Conservation (phyloP, 2,888 invertebrate genomes). For the Caenorhabditis imperialis region DNA sequence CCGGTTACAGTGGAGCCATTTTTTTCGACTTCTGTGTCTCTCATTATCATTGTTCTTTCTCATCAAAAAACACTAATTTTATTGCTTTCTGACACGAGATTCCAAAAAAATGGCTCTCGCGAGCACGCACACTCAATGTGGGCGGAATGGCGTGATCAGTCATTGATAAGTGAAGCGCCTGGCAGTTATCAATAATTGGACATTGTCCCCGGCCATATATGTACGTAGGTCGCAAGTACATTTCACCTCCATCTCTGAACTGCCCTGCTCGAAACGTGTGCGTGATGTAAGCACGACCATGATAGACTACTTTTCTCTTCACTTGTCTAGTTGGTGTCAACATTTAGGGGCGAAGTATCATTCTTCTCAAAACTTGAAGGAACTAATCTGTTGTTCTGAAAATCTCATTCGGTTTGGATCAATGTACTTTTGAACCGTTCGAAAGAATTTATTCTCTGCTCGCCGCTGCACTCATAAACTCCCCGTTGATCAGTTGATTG, state of each 20-base stretch:
- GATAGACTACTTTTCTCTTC: slow-evolving; percentile 36
- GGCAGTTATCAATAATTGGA: slow-evolving; percentile 44
- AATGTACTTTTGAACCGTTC: no score
- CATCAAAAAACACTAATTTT: no score
- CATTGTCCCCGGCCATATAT: slow-evolving; percentile 49
- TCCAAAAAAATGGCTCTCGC: slow-evolving; percentile 27
- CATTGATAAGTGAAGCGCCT: slow-evolving; percentile 26
- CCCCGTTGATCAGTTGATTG: no score
- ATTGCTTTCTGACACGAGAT: slow-evolving; percentile 10
- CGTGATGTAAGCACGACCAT: slow-evolving; percentile 2
- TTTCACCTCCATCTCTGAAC: neutral
- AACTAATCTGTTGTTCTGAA: no score
- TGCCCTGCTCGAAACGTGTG: no score
- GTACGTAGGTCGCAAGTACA: slow-evolving; percentile 49
- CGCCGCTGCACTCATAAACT: no score
- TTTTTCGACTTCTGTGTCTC: no score
- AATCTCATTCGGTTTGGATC: no score
- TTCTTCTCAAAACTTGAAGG: no score
- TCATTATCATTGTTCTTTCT: no score
- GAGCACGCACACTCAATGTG: neutral
- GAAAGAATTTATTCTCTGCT: no score
- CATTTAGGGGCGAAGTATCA: no score
- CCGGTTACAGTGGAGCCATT: neutral
- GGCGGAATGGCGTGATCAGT: slow-evolving; percentile 47
- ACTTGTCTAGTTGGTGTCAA: neutral